A percentile compares a stretch with the other conserved stretches of the same genome.
phyloP scores from a whole-genome alignment of 1,140 invertebrate species.

The Dermatophagoides farinae region DNA sequence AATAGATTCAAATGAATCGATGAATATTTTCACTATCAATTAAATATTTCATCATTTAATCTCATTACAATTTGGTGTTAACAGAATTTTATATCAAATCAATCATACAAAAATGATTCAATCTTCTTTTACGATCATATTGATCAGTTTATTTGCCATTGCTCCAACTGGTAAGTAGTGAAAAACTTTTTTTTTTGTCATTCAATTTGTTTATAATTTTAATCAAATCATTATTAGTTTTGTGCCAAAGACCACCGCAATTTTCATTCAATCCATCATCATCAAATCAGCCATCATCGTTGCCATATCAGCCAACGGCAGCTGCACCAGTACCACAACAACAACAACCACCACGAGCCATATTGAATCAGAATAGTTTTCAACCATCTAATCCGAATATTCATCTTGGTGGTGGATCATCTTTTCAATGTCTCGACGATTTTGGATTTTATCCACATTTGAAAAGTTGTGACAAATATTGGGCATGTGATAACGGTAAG shows the following conservation, averaged over 20 bases:
- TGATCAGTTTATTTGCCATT: too few species aligned
- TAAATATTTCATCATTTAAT: too few species aligned
- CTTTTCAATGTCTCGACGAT: constrained; percentile 81
- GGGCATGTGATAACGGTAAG: constrained; percentile 68
- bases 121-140: too few species aligned
- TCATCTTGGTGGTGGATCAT: neutral
- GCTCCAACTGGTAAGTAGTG: too few species aligned
- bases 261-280: neutral
- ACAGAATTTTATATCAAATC: neutral
- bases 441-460: constrained; percentile 77
- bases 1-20: too few species aligned
- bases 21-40: too few species aligned
- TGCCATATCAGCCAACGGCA: neutral
- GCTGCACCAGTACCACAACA: neutral
- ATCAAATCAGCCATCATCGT: neutral
- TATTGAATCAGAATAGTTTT: neutral
- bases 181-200: too few species aligned
- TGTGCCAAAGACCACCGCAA: constrained; percentile 9
- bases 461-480: constrained; percentile 76
- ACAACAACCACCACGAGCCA: neutral
- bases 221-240: neutral
- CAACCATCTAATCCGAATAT: neutral
- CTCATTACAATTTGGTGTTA: neutral
- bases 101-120: neutral
- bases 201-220: neutral